Conservation (phyloP, 1,140 invertebrate genomes). For the Procambarus virginalis region DNA sequence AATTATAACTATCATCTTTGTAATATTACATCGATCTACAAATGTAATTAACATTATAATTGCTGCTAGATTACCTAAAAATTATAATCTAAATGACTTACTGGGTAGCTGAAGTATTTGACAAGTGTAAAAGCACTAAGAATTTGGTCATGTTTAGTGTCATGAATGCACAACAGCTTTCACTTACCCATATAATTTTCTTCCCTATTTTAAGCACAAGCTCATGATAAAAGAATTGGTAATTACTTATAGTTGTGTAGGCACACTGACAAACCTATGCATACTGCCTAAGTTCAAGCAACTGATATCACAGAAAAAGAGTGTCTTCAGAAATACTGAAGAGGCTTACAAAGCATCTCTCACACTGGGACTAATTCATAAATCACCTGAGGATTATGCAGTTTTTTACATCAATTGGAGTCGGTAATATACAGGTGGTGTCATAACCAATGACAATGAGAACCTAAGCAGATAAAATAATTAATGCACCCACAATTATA, state of each 20-base stretch:
- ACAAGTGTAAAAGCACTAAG: not conserved
- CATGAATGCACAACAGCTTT: not conserved
- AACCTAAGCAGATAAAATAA: not conserved
- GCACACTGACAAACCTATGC: constrained; percentile 6
- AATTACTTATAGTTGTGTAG: constrained; percentile 4
- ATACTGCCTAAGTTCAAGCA: constrained; percentile 4
- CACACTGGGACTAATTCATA: not conserved
- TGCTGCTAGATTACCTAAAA: not conserved
- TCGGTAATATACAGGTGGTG: not conserved
- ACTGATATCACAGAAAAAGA: constrained; percentile 6
- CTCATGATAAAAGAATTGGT: not conserved
- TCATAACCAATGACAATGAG: not conserved
- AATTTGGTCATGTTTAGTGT: not conserved
- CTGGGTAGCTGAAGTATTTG: not conserved
- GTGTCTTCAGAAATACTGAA: not conserved
- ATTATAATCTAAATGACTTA: not conserved
- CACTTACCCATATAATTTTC: not conserved
- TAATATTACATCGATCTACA: not conserved
- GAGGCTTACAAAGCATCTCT: constrained; percentile 5
- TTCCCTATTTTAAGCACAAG: not conserved
- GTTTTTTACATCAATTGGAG: not conserved
- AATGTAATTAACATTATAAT: not conserved
- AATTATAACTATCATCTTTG: not conserved
- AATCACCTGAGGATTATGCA: not conserved
- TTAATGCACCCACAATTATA: not conserved